These are phyloP conservation scores for Drosophila lacicola DNA, from an alignment of 2,888 invertebrate genomes.

Conservation along the genomic window DNA sequence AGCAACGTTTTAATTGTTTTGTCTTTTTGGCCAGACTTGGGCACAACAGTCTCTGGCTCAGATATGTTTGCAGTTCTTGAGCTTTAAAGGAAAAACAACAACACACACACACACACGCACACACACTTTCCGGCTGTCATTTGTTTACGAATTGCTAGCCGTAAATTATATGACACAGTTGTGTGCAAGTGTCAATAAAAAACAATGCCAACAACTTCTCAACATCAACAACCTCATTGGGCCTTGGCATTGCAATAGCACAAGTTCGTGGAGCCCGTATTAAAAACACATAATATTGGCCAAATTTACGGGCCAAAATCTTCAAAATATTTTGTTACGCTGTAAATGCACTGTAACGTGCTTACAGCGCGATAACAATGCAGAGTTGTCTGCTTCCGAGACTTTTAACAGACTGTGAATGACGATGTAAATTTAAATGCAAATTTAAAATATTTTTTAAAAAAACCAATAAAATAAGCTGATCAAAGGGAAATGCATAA, in stretches of 20 bases:
- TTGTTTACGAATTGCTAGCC: slow-evolving; percentile 38
- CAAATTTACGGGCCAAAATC: slow-evolving; percentile 55
- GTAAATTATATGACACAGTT: slow-evolving; percentile 73
- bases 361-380: slow-evolving; percentile 21
- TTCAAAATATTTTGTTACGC: slow-evolving; percentile 2
- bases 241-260: slow-evolving; percentile 43
- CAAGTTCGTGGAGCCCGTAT: slow-evolving; percentile 51
- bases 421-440: too few relatives aligned
- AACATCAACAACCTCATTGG: slow-evolving; percentile 36
- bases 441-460: too few relatives aligned
- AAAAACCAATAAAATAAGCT: too few relatives aligned
- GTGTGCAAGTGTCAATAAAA: slow-evolving; percentile 73
- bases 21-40: slow-evolving; percentile 12
- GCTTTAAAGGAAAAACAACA: slow-evolving; percentile 12
- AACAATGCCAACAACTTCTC: slow-evolving; percentile 32
- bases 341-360: slow-evolving; percentile 24
- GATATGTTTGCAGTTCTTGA: slow-evolving; percentile 15
- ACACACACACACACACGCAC: slow-evolving; percentile 9
- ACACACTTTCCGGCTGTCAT: slow-evolving; percentile 14
- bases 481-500: too few relatives aligned
- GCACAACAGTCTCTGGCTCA: slow-evolving; percentile 19
- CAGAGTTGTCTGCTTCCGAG: slow-evolving; percentile 11
- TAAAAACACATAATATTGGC: slow-evolving; percentile 58
- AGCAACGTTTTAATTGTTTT: slow-evolving; percentile 70
- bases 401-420: slow-evolving; percentile 3